phyloP scores from a whole-genome alignment of 2,113 vertebrate species.

The Zosterops borbonicus region DNA sequence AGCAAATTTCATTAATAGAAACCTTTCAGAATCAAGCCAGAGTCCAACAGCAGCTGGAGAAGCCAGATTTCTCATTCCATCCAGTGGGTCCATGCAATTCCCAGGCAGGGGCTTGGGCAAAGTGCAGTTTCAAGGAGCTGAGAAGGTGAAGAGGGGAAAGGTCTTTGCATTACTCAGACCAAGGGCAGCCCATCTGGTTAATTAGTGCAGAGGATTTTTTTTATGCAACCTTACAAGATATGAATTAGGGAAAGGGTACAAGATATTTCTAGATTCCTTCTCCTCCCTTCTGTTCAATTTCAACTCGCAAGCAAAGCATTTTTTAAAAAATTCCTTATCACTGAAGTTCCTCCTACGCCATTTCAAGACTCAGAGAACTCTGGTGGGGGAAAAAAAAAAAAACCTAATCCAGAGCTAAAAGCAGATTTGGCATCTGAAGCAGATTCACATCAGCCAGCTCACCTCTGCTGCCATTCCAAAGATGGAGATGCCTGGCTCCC shows the following conservation, averaged over 20 bases:
- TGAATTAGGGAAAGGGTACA: background rate
- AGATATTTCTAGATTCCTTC: background rate
- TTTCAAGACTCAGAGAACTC: slow-evolving; percentile 2
- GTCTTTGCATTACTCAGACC: background rate
- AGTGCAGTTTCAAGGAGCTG: background rate
- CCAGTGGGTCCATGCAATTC: background rate
- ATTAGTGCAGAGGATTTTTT: background rate
- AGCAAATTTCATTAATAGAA: background rate
- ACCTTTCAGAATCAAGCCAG: background rate
- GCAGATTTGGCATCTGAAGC: background rate
- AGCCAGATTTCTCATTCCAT: background rate
- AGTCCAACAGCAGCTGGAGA: background rate
- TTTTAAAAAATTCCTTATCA: background rate
- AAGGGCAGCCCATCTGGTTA: background rate
- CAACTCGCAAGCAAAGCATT: background rate
- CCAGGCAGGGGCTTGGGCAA: background rate
- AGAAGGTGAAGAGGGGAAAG: background rate
- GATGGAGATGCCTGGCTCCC: background rate
- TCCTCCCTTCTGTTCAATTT: background rate
- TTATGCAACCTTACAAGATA: background rate
- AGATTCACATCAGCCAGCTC: background rate
- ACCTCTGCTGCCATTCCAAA: background rate
- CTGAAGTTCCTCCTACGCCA: background rate
- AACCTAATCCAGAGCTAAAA: background rate
- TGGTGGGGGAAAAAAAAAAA: background rate